A percentile compares a stretch with the other conserved stretches of the same genome.
Conservation (phyloP, 2,888 invertebrate species). For the Cacoxenus indagator region DNA sequence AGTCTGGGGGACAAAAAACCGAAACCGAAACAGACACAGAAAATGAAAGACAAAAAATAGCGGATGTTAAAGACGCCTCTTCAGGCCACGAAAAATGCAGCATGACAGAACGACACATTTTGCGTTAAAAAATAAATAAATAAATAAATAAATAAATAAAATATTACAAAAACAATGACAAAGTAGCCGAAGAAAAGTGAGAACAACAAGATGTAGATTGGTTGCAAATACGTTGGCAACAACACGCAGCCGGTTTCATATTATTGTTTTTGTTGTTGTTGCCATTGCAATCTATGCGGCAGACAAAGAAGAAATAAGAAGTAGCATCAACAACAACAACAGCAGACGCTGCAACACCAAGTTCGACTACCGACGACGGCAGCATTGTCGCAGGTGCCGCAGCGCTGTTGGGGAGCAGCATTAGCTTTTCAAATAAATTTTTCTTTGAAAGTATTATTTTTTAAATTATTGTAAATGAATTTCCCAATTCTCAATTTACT, state of each 20-base stretch:
- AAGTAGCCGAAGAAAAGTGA: background rate
- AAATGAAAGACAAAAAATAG: background rate
- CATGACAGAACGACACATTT: too few species aligned
- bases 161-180: background rate
- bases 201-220: background rate
- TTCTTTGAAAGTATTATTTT: too few species aligned
- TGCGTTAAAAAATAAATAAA: background rate
- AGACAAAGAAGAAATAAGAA: background rate
- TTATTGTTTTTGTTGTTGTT: background rate
- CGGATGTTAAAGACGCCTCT: background rate
- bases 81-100: too few species aligned
- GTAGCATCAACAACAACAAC: background rate
- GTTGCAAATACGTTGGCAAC: constrained; percentile 4
- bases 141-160: background rate
- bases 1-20: background rate
- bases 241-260: background rate
- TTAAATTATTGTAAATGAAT: too few species aligned
- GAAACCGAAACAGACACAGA: background rate
- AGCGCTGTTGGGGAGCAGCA: background rate
- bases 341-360: background rate
- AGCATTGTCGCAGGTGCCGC: background rate
- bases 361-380: background rate
- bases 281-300: background rate
- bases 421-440: background rate
- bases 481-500: too few species aligned